A percentile compares a stretch with the other conserved stretches of the same genome.
phyloP scores from a whole-genome alignment of 1,140 invertebrate genomes.

The Ectropis grisescens region DNA sequence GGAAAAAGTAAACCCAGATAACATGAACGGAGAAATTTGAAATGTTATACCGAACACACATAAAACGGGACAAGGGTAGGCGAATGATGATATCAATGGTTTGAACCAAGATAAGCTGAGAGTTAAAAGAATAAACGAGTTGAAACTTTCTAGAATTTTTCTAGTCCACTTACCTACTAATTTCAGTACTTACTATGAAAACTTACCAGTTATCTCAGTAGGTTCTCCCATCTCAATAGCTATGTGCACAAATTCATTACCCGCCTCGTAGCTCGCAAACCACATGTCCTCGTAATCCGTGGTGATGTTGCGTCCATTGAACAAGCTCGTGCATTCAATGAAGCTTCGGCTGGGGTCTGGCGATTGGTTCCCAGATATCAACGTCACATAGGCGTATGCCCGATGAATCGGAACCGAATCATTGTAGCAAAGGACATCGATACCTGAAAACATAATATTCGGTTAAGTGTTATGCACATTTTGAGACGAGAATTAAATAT shows the following conservation, averaged over 20 bases:
- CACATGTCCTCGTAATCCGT: conserved; percentile 75
- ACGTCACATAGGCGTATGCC: conserved; percentile 36
- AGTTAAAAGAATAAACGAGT: too few species aligned
- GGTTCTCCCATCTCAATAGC: conserved; percentile 68
- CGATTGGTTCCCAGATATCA: conserved; percentile 19
- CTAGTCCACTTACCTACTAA: too few species aligned
- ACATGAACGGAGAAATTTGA: too few species aligned
- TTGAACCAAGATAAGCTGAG: too few species aligned
- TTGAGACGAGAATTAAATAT: too few species aligned
- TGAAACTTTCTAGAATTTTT: too few species aligned
- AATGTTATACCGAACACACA: too few species aligned
- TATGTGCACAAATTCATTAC: conserved; percentile 52
- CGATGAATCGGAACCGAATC: conserved; percentile 27
- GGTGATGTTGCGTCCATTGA: conserved; percentile 73
- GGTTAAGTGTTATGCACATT: too few species aligned
- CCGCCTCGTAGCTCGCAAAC: conserved; percentile 60
- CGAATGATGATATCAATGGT: too few species aligned
- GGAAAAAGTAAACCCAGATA: too few species aligned
- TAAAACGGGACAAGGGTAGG: too few species aligned
- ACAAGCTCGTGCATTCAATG: conserved; percentile 56
- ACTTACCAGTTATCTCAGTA: conserved; percentile 67
- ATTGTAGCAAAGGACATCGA: conserved; percentile 40
- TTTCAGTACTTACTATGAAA: too few species aligned
- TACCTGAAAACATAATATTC: conserved; percentile 27
- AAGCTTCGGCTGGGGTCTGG: conserved; percentile 9